Percentiles rank a stretch among this genome's conserved stretches.
Evolutionary conservation across 1,140 invertebrate species (phyloP).

Genomic region (Dolichoris vasculosae): DNA sequence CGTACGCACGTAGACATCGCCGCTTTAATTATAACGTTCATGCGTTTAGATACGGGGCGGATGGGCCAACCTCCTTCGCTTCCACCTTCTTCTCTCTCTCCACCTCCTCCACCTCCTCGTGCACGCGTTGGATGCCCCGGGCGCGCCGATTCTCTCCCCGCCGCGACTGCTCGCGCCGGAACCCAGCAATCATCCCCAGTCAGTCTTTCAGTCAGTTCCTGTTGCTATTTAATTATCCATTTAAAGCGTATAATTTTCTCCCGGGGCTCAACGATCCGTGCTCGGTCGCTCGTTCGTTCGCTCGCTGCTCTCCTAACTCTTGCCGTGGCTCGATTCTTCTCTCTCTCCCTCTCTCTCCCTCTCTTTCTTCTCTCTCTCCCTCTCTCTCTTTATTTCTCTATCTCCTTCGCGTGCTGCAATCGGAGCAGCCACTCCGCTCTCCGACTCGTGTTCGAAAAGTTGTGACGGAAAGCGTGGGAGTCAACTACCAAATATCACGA

Average conservation of each 20-base stretch:
- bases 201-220: constrained; percentile 75
- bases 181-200: constrained; percentile 74
- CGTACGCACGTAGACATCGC: constrained; percentile 57
- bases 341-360: not conserved
- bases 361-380: constrained; percentile 29
- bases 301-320: constrained; percentile 53
- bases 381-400: constrained; percentile 35
- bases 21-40: constrained; percentile 74
- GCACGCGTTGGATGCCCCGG: constrained; percentile 62
- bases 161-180: constrained; percentile 64
- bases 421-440: not conserved
- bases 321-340: not conserved
- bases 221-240: constrained; percentile 77
- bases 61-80: constrained; percentile 65
- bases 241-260: constrained; percentile 75
- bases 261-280: constrained; percentile 61
- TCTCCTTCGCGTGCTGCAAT: not conserved
- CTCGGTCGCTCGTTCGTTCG: constrained; percentile 58
- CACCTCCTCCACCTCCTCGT: constrained; percentile 12
- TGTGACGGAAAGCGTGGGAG: constrained; percentile 54
- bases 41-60: constrained; percentile 69
- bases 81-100: constrained; percentile 55
- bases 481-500: constrained; percentile 10
- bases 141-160: constrained; percentile 63
- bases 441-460: constrained; percentile 28